Evolutionary conservation across 2,797 vertebrate species (phyloP).

Genomic region (Meda fulgida): DNA sequence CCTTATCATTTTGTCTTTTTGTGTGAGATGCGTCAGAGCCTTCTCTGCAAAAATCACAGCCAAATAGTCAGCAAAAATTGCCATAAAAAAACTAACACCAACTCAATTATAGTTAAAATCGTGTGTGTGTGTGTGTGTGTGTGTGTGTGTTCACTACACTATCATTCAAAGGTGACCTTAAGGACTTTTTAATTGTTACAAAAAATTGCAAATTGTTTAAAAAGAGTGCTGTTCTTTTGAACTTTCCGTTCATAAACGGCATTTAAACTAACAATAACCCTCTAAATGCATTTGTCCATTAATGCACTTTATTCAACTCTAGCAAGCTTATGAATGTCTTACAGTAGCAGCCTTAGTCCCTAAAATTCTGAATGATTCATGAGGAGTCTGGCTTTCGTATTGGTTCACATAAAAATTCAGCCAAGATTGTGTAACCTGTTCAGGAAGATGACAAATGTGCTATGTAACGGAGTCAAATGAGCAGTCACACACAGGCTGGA

Average conservation of each 20-base stretch:
- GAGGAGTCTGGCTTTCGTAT: slow-evolving; percentile 15
- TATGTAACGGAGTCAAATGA: slow-evolving; percentile 2
- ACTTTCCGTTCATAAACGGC: neutral
- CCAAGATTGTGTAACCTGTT: slow-evolving; percentile 22
- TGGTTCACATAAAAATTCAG: slow-evolving; percentile 29
- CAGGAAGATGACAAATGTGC: slow-evolving; percentile 19
- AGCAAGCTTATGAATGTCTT: neutral
- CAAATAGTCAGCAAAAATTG: neutral
- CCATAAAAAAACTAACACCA: neutral
- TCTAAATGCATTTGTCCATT: neutral
- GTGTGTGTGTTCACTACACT: no score
- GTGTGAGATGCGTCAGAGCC: neutral
- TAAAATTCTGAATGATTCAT: neutral
- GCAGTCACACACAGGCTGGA: neutral
- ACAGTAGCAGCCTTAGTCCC: neutral
- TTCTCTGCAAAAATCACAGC: neutral
- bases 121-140: no score
- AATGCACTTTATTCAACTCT: neutral
- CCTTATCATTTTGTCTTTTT: neutral
- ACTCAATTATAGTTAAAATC: no score
- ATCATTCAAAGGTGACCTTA: no score
- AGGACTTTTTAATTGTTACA: no score
- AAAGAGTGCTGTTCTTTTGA: neutral
- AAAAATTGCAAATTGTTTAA: neutral
- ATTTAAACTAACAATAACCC: neutral